Conservation (phyloP, 2,113 vertebrate species). For the Ageneiosus marmoratus region DNA sequence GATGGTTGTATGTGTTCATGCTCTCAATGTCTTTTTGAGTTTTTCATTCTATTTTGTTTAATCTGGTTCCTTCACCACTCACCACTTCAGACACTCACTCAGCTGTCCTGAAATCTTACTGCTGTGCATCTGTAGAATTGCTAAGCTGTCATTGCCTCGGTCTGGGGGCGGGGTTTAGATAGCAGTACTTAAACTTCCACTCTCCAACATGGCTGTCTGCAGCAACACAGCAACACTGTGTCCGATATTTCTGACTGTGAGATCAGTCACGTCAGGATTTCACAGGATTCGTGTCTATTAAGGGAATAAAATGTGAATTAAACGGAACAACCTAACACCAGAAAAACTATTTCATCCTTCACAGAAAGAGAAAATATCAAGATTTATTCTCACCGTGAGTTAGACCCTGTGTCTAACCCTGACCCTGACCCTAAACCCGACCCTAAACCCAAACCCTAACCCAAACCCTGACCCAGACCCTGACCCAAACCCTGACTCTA, state of each 20-base stretch:
- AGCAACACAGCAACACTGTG: neutral
- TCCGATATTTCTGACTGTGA: neutral
- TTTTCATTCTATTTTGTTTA: neutral
- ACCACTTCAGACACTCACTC: neutral
- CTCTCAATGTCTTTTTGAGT: neutral
- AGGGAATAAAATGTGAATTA: neutral
- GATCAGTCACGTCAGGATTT: neutral
- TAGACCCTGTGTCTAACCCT: too few species aligned
- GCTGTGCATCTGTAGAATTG: neutral
- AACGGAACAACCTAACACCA: neutral
- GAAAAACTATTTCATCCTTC: neutral
- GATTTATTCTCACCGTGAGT: too few species aligned
- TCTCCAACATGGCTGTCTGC: neutral
- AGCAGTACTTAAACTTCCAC: neutral
- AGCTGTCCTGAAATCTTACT: neutral
- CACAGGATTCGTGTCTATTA: neutral
- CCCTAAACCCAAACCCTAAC: too few species aligned
- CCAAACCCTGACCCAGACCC: too few species aligned
- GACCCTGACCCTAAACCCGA: too few species aligned
- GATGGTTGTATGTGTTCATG: neutral
- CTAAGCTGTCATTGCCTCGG: neutral
- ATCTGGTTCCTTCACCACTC: neutral
- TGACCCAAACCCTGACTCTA: too few species aligned
- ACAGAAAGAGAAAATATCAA: too few species aligned
- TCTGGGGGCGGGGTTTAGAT: neutral